These are phyloP conservation scores for Indicator maculatus DNA, from an alignment of 2,113 vertebrate species.

Conservation along the genomic window DNA sequence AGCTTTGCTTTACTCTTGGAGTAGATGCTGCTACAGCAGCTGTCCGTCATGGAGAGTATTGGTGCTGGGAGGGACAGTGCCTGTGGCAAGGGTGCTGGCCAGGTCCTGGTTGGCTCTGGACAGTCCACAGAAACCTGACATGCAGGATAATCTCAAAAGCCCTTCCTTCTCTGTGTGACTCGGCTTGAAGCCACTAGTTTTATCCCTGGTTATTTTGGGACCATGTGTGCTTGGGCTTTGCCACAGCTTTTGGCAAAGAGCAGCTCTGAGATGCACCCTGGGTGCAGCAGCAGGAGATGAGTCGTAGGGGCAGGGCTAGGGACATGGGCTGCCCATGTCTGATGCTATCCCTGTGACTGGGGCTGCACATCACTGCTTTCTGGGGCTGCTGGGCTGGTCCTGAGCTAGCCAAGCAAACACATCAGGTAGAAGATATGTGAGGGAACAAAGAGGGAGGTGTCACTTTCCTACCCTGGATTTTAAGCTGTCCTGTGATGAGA, in stretches of 20 bases:
- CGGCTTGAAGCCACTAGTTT: background rate
- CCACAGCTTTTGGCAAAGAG: background rate
- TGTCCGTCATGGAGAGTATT: fast-evolving
- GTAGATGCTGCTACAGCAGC: fast-evolving
- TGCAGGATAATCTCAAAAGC: background rate
- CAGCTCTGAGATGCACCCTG: background rate
- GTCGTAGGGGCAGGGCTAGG: background rate
- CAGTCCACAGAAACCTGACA: background rate
- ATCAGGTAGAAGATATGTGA: fast-evolving
- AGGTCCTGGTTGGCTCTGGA: background rate
- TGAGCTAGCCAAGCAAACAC: background rate
- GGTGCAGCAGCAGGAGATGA: background rate
- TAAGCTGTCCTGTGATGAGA: background rate
- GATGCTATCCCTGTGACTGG: fast-evolving
- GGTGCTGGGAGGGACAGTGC: background rate
- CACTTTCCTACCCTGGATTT: background rate
- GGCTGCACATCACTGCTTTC: background rate
- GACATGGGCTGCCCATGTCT: fast-evolving
- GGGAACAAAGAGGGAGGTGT: background rate
- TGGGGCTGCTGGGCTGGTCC: background rate
- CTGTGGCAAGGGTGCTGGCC: background rate
- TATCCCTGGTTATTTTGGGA: slow-evolving; percentile 20
- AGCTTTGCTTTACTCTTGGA: fast-evolving
- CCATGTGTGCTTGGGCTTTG: background rate
- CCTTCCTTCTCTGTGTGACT: background rate